Conservation (phyloP, 1,140 invertebrate genomes). For the Sweltsa coloradensis region DNA sequence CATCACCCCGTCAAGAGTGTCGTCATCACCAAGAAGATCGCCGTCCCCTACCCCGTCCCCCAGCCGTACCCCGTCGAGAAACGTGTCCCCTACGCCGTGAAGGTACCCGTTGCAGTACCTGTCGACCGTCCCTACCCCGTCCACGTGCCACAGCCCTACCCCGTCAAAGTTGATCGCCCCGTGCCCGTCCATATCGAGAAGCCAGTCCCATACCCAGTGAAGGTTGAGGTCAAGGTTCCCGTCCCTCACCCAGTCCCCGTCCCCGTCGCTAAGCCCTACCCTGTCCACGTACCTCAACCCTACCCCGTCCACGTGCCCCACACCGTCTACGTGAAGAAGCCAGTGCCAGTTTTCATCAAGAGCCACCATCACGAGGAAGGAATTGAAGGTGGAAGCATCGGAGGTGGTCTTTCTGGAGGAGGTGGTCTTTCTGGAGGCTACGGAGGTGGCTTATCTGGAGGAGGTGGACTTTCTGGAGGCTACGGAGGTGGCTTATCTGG, state of each 20-base stretch:
- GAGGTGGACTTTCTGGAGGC: background rate
- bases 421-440: too few relatives aligned
- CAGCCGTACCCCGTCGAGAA: slow-evolving; percentile 2
- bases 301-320: slow-evolving; percentile 47
- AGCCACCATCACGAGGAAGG: background rate
- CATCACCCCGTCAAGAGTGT: slow-evolving; percentile 32
- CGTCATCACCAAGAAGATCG: slow-evolving; percentile 35
- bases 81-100: slow-evolving; percentile 9
- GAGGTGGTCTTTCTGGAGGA: background rate
- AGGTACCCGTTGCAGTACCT: slow-evolving; percentile 22
- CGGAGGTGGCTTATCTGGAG: background rate
- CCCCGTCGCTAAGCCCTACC: slow-evolving; percentile 47
- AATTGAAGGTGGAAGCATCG: background rate
- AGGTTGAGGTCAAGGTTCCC: slow-evolving; percentile 14
- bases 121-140: slow-evolving; percentile 15
- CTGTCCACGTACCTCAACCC: slow-evolving; percentile 42
- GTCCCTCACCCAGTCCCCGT: slow-evolving; percentile 35
- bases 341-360: slow-evolving; percentile 26
- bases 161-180: slow-evolving; percentile 8
- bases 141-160: slow-evolving; percentile 10
- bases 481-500: background rate
- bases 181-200: slow-evolving; percentile 15
- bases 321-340: slow-evolving; percentile 31
- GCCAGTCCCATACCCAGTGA: slow-evolving; percentile 12
- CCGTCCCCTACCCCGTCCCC: slow-evolving; percentile 13